phyloP scores from a whole-genome alignment of 2,113 vertebrate genomes.

The Urocitellus parryii region DNA sequence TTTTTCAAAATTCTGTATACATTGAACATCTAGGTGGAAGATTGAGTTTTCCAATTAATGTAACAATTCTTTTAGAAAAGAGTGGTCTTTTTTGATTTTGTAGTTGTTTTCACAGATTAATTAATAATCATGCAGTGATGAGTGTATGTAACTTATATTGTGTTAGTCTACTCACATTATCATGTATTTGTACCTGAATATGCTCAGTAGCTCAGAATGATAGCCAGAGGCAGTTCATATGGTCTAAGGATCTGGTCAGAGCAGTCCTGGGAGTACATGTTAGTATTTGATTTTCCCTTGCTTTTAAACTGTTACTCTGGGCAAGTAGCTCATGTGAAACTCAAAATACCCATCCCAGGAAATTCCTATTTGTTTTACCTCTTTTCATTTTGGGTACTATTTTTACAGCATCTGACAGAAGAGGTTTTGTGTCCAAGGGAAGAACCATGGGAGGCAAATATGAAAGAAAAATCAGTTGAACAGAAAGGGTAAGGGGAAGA shows the following conservation, averaged over 20 bases:
- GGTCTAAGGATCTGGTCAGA: neutral
- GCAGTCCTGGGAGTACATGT: neutral
- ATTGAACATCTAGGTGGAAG: neutral
- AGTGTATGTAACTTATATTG: neutral
- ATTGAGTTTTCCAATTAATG: constrained; percentile 26
- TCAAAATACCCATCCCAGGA: neutral
- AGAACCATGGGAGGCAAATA: neutral
- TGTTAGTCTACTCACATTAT: neutral
- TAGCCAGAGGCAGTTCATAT: neutral
- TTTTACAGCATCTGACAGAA: constrained; percentile 66
- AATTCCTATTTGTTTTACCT: neutral
- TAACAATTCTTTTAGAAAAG: constrained; percentile 51
- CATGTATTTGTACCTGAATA: neutral
- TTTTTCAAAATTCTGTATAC: constrained; percentile 13
- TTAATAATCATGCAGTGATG: neutral
- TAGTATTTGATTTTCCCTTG: constrained; percentile 24
- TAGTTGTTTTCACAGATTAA: neutral
- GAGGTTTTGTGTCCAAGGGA: constrained; percentile 32
- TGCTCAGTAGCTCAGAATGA: neutral
- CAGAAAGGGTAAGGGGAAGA: constrained; percentile 78
- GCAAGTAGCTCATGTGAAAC: neutral
- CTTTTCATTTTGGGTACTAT: constrained; percentile 50
- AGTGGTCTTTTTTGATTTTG: constrained; percentile 22
- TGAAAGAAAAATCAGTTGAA: constrained; percentile 46
- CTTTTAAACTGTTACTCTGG: neutral